Conservation (phyloP, 2,113 vertebrate genomes). For the Piliocolobus tephrosceles region DNA sequence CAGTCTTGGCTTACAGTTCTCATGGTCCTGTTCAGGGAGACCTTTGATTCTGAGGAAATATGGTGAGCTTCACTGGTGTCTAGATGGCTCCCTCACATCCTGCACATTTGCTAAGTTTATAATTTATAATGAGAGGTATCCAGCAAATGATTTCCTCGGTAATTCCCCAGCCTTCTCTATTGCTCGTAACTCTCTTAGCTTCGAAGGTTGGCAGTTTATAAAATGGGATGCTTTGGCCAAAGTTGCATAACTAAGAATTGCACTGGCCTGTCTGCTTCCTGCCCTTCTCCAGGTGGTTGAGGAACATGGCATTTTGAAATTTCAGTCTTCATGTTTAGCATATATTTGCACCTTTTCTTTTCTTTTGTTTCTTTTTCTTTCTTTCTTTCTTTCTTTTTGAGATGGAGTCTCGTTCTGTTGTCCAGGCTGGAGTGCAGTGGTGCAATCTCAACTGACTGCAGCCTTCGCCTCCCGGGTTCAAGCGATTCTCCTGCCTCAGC, state of each 20-base stretch:
- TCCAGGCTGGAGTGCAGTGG: no score
- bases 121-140: background rate
- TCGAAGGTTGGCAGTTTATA: slow-evolving; percentile 11
- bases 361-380: no score
- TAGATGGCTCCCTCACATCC: background rate
- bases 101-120: background rate
- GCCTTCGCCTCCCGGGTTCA: no score
- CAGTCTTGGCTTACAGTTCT: background rate
- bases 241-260: background rate
- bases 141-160: background rate
- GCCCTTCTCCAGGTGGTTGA: background rate
- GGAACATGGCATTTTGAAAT: background rate
- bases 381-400: no score
- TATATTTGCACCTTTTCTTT: background rate
- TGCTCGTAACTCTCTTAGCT: background rate
- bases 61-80: background rate
- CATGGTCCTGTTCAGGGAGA: background rate
- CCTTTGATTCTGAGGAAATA: background rate
- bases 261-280: background rate
- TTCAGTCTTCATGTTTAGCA: background rate
- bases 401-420: no score
- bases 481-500: no score
- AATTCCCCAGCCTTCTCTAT: background rate
- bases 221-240: background rate
- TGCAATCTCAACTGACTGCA: no score